Evolutionary conservation across 2,113 vertebrate species (phyloP).

Genomic region (Cisticola juncidis): DNA sequence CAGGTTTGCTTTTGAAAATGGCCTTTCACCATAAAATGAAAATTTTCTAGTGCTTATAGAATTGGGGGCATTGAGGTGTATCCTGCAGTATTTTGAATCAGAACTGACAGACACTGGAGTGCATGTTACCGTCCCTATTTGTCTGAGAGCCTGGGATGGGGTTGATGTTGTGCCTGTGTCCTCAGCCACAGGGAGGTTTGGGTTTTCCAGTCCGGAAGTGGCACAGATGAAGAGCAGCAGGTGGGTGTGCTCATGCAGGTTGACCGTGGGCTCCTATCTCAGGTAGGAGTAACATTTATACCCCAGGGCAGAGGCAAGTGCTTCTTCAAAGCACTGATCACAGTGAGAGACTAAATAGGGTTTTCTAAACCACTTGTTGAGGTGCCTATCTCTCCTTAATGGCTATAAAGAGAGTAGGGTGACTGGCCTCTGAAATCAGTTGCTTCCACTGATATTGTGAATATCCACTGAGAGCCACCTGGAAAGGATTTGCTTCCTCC

Average conservation of each 20-base stretch:
- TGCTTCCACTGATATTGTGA: neutral
- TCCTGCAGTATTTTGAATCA: neutral
- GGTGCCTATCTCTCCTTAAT: constrained; percentile 12
- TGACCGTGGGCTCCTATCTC: neutral
- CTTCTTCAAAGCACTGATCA: neutral
- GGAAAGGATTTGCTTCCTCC: constrained; percentile 31
- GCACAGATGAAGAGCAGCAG: neutral
- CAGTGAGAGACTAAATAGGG: neutral
- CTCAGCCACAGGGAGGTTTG: neutral
- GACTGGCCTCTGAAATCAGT: constrained; percentile 1
- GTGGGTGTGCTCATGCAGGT: accelerated
- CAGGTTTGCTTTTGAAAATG: neutral
- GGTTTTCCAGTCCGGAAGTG: neutral
- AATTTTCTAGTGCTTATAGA: neutral
- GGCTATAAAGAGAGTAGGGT: neutral
- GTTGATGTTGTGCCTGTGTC: neutral
- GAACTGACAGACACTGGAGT: neutral
- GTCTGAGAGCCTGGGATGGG: neutral
- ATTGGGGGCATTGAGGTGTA: neutral
- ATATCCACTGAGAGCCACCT: neutral
- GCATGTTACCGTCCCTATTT: neutral
- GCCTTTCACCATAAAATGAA: neutral
- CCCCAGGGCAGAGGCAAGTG: neutral
- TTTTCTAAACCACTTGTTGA: neutral
- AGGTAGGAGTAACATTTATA: neutral